phyloP scores from a whole-genome alignment of 2,113 vertebrate species.

The Eupsittula cactorum region DNA sequence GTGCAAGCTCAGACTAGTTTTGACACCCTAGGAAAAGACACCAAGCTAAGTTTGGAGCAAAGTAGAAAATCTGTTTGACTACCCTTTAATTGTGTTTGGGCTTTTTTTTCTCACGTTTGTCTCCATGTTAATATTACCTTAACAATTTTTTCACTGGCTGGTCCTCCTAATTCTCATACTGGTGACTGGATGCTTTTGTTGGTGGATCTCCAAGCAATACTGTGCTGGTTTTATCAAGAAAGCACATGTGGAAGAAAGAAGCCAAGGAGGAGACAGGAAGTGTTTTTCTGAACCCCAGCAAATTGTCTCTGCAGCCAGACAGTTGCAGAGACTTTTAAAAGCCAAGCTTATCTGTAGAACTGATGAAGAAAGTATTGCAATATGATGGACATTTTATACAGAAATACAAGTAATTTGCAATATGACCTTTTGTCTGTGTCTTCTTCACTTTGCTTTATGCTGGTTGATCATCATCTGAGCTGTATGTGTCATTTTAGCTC shows the following conservation, averaged over 20 bases:
- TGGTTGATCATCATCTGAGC: neutral
- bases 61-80: neutral
- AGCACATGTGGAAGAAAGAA: neutral
- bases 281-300: neutral
- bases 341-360: neutral
- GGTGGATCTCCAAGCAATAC: neutral
- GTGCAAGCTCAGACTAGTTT: neutral
- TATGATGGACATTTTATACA: neutral
- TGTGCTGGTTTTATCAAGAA: neutral
- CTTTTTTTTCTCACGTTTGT: neutral
- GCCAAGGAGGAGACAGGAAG: neutral
- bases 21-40: neutral
- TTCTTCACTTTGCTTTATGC: neutral
- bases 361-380: neutral
- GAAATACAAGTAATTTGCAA: neutral
- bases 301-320: neutral
- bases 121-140: neutral
- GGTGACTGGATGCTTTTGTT: neutral
- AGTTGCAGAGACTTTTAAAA: neutral
- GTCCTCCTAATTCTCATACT: neutral
- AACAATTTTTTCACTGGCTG: neutral
- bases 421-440: neutral
- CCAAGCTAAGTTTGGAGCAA: neutral
- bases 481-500: neutral
- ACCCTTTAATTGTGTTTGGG: neutral